A percentile compares a stretch with the other conserved stretches of the same genome.
Evolutionary conservation across 1,140 invertebrate genomes (phyloP).

Genomic region (Mya arenaria): DNA sequence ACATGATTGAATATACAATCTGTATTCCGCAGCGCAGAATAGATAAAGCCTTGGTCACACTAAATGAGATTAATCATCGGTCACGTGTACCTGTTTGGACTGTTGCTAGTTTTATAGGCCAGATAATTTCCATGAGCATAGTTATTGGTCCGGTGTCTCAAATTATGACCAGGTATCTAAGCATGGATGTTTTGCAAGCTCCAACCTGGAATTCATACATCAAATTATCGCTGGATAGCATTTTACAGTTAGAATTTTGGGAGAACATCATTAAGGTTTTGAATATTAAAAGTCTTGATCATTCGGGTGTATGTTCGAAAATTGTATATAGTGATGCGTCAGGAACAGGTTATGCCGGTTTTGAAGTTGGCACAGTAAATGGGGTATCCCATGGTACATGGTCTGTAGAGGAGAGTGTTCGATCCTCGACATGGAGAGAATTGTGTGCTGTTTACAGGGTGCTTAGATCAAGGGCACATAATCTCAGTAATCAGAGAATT

Average conservation of each 20-base stretch:
- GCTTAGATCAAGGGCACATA: not conserved
- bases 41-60: not conserved
- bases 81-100: not conserved
- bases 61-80: not conserved
- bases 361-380: conserved; percentile 27
- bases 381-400: conserved; percentile 30
- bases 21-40: conserved; percentile 7
- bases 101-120: conserved; percentile 13
- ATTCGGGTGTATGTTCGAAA: not conserved
- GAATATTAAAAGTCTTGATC: not conserved
- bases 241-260: conserved; percentile 7
- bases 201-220: conserved; percentile 12
- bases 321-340: conserved; percentile 24
- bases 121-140: conserved; percentile 30
- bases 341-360: conserved; percentile 12
- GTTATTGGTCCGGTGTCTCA: conserved; percentile 22
- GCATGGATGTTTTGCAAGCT: conserved; percentile 30
- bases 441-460: not conserved
- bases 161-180: conserved; percentile 17
- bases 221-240: not conserved
- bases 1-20: not conserved
- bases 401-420: not conserved
- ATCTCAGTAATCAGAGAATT: conserved; percentile 7
- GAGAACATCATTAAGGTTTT: not conserved
- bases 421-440: conserved; percentile 19